These are phyloP conservation scores for Drosophila subquinaria DNA, from an alignment of 2,888 invertebrate genomes.

Conservation along the genomic window DNA sequence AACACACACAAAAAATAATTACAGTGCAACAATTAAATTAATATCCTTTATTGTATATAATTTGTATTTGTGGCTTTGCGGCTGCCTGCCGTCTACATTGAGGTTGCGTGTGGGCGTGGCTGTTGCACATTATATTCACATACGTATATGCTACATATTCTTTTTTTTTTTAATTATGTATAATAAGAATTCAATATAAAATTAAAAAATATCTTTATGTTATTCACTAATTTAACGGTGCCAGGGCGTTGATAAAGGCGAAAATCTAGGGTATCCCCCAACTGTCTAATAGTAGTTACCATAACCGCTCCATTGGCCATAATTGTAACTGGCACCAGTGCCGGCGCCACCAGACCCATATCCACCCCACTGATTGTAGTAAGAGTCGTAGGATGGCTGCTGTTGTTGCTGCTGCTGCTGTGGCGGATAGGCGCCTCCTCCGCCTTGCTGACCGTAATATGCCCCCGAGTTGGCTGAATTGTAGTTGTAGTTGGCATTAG, in stretches of 20 bases:
- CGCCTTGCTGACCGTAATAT: constrained; percentile 80
- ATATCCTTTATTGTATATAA: constrained; percentile 47
- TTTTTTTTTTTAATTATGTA: constrained; percentile 34
- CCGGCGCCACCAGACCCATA: constrained; percentile 71
- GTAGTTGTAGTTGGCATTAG: constrained; percentile 81
- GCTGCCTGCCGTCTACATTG: constrained; percentile 42
- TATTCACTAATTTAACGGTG: constrained; percentile 56
- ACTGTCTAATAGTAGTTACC: constrained; percentile 83
- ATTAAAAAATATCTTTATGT: constrained; percentile 61
- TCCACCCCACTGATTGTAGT: constrained; percentile 88
- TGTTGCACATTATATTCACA: constrained; percentile 25
- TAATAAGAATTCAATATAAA: constrained; percentile 61
- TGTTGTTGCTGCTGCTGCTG: constrained; percentile 62
- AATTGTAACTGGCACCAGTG: constrained; percentile 84
- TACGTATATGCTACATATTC: constrained; percentile 40
- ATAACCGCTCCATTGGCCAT: constrained; percentile 88
- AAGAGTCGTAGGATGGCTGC: constrained; percentile 86
- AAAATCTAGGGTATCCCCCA: constrained; percentile 1
- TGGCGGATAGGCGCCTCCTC: constrained; percentile 72
- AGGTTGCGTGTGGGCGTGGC: constrained; percentile 33
- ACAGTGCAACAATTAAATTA: constrained; percentile 53
- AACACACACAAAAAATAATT: constrained; percentile 17
- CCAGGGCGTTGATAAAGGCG: constrained; percentile 16
- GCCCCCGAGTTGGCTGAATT: constrained; percentile 77
- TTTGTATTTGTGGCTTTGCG: constrained; percentile 27